Conservation (phyloP, 1,140 invertebrate species). For the Micrasema longulum region DNA sequence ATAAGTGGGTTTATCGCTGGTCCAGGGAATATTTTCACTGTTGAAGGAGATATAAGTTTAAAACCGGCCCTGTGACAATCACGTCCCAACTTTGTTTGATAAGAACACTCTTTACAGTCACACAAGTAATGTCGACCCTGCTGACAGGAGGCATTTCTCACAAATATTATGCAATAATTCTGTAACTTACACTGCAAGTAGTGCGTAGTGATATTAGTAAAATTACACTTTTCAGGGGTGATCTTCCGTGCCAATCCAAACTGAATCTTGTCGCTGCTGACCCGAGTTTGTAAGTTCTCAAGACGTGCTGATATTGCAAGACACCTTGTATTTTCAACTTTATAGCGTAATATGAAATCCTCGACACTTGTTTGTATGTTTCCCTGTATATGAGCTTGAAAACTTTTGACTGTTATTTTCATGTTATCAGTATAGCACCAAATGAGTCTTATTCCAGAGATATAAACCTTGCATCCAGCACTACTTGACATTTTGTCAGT, state of each 20-base stretch:
- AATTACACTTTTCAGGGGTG: constrained; percentile 72
- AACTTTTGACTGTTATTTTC: constrained; percentile 41
- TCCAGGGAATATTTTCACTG: too few relatives aligned
- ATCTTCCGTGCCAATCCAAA: constrained; percentile 65
- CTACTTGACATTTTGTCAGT: not conserved
- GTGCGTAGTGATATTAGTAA: constrained; percentile 51
- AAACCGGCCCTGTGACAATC: too few relatives aligned
- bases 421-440: constrained; percentile 21
- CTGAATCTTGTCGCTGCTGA: constrained; percentile 55
- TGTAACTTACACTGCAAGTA: constrained; percentile 28
- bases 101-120: too few relatives aligned
- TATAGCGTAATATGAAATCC: constrained; percentile 38
- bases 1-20: too few relatives aligned
- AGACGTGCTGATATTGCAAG: constrained; percentile 43
- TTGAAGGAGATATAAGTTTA: too few relatives aligned
- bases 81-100: too few relatives aligned
- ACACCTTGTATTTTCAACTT: constrained; percentile 47
- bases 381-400: constrained; percentile 51
- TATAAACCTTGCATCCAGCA: not conserved
- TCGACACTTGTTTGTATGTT: constrained; percentile 44
- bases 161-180: too few relatives aligned
- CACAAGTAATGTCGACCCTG: too few relatives aligned
- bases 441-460: constrained; percentile 34
- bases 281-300: constrained; percentile 61
- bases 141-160: too few relatives aligned